Conservation (phyloP, 2,888 invertebrate genomes). For the Machimus rusticus region DNA sequence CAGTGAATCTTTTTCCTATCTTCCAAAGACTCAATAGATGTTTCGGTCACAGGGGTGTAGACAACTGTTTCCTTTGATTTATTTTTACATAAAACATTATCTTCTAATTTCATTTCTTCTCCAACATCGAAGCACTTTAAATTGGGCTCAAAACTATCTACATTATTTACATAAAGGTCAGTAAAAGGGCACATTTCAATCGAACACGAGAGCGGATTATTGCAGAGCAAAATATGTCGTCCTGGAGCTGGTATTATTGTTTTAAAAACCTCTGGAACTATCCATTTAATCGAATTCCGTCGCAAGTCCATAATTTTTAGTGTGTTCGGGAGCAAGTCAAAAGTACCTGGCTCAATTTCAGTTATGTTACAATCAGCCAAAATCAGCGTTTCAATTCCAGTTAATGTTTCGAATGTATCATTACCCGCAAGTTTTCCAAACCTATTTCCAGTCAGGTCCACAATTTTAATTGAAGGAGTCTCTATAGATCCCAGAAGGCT, state of each 20-base stretch:
- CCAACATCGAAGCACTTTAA: not conserved
- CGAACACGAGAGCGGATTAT: not conserved
- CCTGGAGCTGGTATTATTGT: not conserved
- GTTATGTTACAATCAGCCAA: not conserved
- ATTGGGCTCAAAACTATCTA: not conserved
- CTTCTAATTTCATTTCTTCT: not conserved
- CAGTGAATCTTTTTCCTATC: not conserved
- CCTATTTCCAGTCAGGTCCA: slow-evolving; percentile 8
- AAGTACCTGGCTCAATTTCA: not conserved
- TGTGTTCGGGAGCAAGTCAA: not conserved
- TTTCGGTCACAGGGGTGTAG: not conserved
- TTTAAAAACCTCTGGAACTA: not conserved
- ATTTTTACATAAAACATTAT: not conserved
- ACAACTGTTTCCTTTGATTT: not conserved
- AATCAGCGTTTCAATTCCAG: not conserved
- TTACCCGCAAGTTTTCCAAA: not conserved
- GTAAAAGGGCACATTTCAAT: not conserved
- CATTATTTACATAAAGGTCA: not conserved
- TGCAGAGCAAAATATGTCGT: not conserved
- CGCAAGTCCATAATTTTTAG: not conserved
- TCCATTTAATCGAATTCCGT: not conserved
- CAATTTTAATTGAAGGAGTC: not conserved
- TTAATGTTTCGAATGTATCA: not conserved
- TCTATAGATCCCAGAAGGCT: not conserved
- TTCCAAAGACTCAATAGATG: not conserved